phyloP scores from a whole-genome alignment of 2,113 vertebrate genomes.

The Gymnarchus niloticus region DNA sequence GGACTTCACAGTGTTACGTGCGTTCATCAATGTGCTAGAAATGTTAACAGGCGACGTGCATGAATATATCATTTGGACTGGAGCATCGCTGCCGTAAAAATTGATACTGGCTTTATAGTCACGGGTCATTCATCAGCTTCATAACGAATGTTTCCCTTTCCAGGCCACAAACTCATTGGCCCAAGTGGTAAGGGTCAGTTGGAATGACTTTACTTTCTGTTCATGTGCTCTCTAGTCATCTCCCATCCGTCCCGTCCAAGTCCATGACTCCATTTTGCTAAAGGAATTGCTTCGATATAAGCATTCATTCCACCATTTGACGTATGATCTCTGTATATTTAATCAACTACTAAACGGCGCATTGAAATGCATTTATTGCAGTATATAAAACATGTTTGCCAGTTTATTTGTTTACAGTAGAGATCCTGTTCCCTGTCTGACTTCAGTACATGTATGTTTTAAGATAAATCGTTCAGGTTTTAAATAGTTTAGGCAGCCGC shows the following conservation, averaged over 20 bases:
- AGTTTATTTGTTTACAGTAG: not conserved
- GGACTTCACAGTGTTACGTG: slow-evolving; percentile 5
- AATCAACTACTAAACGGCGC: not conserved
- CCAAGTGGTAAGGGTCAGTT: slow-evolving; percentile 19
- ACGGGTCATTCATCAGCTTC: slow-evolving; percentile 14
- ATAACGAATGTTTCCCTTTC: slow-evolving; percentile 21
- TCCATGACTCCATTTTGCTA: not conserved
- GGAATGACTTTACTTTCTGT: slow-evolving; percentile 4
- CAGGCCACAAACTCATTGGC: slow-evolving; percentile 17
- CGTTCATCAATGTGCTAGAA: not conserved
- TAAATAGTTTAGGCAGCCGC: not conserved
- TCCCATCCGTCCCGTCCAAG: not conserved
- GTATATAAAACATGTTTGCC: not conserved
- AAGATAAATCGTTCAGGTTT: not conserved
- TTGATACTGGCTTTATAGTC: slow-evolving; percentile 9
- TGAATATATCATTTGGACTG: not conserved
- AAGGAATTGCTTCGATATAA: not conserved
- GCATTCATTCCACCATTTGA: not conserved
- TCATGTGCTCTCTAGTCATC: not conserved
- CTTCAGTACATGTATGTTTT: not conserved
- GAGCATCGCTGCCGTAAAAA: not conserved
- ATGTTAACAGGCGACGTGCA: not conserved
- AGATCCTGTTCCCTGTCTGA: not conserved
- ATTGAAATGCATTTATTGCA: not conserved
- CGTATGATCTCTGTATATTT: not conserved